phyloP scores from a whole-genome alignment of 1,140 invertebrate species.

The Oppia nitens region DNA sequence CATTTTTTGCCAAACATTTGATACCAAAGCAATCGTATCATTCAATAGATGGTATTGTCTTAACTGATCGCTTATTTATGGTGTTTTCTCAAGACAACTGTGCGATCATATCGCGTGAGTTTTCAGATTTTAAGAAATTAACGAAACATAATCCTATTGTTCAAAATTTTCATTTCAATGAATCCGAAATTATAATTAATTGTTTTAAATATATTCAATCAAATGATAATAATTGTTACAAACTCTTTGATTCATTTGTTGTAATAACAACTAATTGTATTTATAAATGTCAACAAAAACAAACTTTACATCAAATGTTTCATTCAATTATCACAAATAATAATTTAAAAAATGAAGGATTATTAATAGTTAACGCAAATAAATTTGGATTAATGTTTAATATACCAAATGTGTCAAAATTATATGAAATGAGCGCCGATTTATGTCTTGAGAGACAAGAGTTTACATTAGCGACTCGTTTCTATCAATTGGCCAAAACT shows the following conservation, averaged over 20 bases:
- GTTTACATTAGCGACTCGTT: conserved; percentile 44
- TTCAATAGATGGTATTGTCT: neutral
- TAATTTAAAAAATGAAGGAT: neutral
- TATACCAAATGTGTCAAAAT: conserved; percentile 44
- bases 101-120: neutral
- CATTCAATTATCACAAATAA: conserved; percentile 14
- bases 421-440: conserved; percentile 54
- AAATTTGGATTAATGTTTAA: conserved; percentile 28
- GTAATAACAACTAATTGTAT: neutral
- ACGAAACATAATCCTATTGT: conserved; percentile 39
- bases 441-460: conserved; percentile 42
- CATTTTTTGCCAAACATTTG: neutral
- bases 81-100: neutral
- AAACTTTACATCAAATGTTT: neutral
- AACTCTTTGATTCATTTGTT: neutral
- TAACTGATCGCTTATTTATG: neutral
- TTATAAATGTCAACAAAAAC: neutral
- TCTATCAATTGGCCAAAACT: conserved; percentile 54
- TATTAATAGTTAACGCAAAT: conserved; percentile 20
- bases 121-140: conserved; percentile 24
- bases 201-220: neutral
- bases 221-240: neutral
- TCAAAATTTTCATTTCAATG: conserved; percentile 34
- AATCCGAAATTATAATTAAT: conserved; percentile 19
- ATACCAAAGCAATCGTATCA: neutral